Base-by-base conservation (phyloP, 92 coral and sea anemone species). In the Epizoanthus ramosus region DNA sequence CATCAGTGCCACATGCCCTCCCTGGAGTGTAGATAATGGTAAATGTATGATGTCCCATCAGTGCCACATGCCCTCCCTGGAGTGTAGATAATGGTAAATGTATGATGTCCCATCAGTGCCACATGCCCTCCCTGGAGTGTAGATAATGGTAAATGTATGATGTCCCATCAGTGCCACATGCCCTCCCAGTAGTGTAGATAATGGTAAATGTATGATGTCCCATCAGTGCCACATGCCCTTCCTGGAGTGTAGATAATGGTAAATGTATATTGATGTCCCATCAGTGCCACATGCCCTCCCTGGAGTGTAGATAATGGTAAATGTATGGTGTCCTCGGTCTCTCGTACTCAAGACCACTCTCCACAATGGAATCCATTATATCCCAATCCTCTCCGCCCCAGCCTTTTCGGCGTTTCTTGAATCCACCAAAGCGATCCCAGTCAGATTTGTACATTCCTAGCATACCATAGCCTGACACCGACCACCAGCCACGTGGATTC, bases 341-440 rank as follows among this genome's bases (percentile, higher is more conserved):
- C 24, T 84, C 87, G 65, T 73, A 84, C 21, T 84, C 87, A 16
- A 84, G 52, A 2, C 87, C 87, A 41, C 21, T 66, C 31, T 47
- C 43, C 50, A 74, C 76, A 7, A 81, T 74, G n/a, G 57, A 73
- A 53, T 74, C 80, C 57, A 84, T 65, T 14, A 84, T 57, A 65
- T 84, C 87, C 87, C 87, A 84, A 59, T 84, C 87, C 24, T 84
- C 87, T 14, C 83, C 87, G 7, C 83, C 87, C 87, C 87, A 84
- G 4, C 68, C 68, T 23, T 24, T 21, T 8, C 68, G 68, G 5
- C 14, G 33, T 3, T 58, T 7, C 8, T 57, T 63, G 69, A 84
- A 75, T 50, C 88, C 83, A 17, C 71, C 14, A 28, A 84, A 75
- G 8, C 61, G 24, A 39, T 75, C 83, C 86, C 86, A 83, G 52